phyloP scores from a whole-genome alignment of 2,797 vertebrate species.

The Tarsius wallacei region DNA sequence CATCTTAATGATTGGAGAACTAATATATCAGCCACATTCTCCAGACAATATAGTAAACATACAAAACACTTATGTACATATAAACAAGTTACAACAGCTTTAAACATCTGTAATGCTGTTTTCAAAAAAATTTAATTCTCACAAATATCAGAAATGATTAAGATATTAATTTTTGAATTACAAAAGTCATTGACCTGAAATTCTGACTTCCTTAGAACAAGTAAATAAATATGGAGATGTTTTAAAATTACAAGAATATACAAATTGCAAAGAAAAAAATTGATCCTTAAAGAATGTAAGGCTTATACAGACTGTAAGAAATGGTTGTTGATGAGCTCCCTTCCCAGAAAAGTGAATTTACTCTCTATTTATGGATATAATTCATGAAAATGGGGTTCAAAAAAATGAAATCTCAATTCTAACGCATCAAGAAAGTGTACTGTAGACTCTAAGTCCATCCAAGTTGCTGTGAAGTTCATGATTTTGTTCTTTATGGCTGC shows the following conservation, averaged over 20 bases:
- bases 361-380: neutral
- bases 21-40: neutral
- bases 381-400: neutral
- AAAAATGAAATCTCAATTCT: neutral
- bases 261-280: neutral
- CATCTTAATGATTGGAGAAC: neutral
- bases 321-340: neutral
- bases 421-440: neutral
- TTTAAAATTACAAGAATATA: neutral
- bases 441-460: neutral
- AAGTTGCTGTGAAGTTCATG: too few relatives aligned
- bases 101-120: neutral
- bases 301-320: neutral
- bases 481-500: neutral
- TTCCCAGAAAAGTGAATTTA: neutral
- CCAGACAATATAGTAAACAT: neutral
- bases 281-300: neutral
- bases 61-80: neutral
- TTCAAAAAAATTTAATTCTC: fast-evolving
- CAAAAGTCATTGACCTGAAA: neutral
- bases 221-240: neutral
- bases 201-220: neutral
- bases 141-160: neutral
- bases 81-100: neutral
- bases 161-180: neutral